These are phyloP conservation scores for Corythornis cristatus DNA, from an alignment of 2,113 vertebrate species.

Conservation along the genomic window DNA sequence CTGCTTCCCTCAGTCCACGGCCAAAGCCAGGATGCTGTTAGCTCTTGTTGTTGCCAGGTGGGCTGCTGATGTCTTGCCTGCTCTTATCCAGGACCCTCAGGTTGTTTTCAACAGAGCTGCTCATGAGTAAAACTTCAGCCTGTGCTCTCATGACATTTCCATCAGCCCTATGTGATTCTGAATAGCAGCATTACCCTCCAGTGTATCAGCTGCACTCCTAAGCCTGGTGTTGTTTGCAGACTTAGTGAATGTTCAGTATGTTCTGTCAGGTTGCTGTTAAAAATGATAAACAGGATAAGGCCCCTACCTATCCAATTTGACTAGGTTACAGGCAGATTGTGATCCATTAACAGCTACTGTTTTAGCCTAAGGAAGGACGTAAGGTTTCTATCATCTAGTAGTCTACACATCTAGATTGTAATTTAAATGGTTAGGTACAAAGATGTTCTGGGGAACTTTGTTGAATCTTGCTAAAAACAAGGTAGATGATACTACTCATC, in stretches of 20 bases:
- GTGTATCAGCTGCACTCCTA: accelerated
- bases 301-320: neutral
- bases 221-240: neutral
- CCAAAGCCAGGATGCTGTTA: neutral
- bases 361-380: neutral
- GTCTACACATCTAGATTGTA: neutral
- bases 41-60: neutral
- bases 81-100: neutral
- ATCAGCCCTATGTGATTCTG: neutral
- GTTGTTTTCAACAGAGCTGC: neutral
- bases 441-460: neutral
- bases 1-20: neutral
- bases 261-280: neutral
- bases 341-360: neutral
- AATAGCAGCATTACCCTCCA: neutral
- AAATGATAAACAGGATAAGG: neutral
- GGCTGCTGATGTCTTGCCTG: neutral
- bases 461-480: neutral
- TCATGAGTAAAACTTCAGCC: neutral
- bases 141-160: neutral
- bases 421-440: neutral
- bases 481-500: neutral
- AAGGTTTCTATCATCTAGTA: neutral
- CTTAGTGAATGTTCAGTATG: neutral
- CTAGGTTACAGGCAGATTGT: neutral